Evolutionary conservation across 2,113 vertebrate species (phyloP).

Genomic region (Pao palembangensis): DNA sequence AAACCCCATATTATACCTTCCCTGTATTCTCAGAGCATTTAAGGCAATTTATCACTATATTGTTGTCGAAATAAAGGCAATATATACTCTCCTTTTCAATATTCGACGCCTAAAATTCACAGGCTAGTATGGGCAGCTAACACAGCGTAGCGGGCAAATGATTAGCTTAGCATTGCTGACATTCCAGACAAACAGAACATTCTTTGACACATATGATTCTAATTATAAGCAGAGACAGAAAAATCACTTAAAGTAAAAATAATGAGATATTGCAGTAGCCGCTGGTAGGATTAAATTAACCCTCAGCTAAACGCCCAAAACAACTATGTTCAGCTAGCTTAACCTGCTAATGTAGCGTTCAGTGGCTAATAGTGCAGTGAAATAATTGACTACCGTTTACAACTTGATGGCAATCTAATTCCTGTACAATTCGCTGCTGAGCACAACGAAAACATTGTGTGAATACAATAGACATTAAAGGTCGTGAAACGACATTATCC

Average conservation of each 20-base stretch:
- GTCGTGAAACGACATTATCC: background rate
- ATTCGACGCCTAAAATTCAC: slow-evolving; percentile 19
- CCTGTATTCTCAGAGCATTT: too few relatives aligned
- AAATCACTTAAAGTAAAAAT: background rate
- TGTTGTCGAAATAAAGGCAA: slow-evolving; percentile 5
- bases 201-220: background rate
- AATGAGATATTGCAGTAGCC: too few relatives aligned
- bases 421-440: background rate
- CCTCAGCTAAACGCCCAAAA: slow-evolving; percentile 16
- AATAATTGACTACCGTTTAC: background rate
- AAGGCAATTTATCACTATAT: background rate
- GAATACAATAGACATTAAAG: background rate
- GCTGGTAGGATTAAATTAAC: slow-evolving; percentile 34
- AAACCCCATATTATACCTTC: too few relatives aligned
- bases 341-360: slow-evolving; percentile 42
- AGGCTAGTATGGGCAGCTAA: slow-evolving; percentile 37
- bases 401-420: background rate
- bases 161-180: slow-evolving; percentile 33
- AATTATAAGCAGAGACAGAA: background rate
- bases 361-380: background rate
- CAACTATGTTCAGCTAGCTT: slow-evolving; percentile 39
- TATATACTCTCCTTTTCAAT: slow-evolving; percentile 51
- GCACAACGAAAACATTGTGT: background rate
- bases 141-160: slow-evolving; percentile 32
- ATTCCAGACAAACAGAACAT: background rate